A percentile compares a stretch with the other conserved stretches of the same genome.
phyloP scores from a whole-genome alignment of 1,140 invertebrate species.

The Apis mellifera region Amel_HAv3.1 CM009940.2:3772501-3773000 shows the following conservation, averaged over 20 bases:
- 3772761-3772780: slow-evolving; percentile 35
- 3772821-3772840: neutral
- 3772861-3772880: too few species aligned
- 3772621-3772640: slow-evolving; percentile 33
- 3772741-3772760: slow-evolving; percentile 17
- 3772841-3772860: neutral
- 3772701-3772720: neutral
- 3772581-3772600: slow-evolving; percentile 76
- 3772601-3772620: slow-evolving; percentile 69
- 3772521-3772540: slow-evolving; percentile 67
- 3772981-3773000: too few species aligned
- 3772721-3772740: slow-evolving; percentile 2
- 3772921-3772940: too few species aligned
- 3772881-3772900: too few species aligned
- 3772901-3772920: too few species aligned
- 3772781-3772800: slow-evolving; percentile 11
- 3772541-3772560: slow-evolving; percentile 66
- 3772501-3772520: slow-evolving; percentile 79
- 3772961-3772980: too few species aligned
- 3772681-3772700: slow-evolving; percentile 26
- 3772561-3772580: slow-evolving; percentile 77
- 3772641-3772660: slow-evolving; percentile 52
- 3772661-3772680: slow-evolving; percentile 59
- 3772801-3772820: neutral
- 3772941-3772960: too few species aligned